Conservation (phyloP, 2,888 invertebrate genomes). For the Callinectes sapidus region DNA sequence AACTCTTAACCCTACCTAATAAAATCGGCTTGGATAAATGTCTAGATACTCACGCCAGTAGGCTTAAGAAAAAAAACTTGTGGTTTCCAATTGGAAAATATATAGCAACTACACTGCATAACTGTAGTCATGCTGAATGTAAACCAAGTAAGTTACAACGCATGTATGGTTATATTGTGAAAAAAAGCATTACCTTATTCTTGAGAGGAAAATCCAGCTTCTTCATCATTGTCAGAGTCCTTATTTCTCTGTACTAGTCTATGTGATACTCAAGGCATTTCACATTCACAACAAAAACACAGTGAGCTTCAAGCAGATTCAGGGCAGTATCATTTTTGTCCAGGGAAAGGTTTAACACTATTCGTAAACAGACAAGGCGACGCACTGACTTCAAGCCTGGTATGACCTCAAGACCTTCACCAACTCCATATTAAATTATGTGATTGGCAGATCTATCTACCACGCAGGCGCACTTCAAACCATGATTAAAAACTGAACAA, state of each 20-base stretch:
- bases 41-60: no score
- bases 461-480: background rate
- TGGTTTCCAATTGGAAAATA: no score
- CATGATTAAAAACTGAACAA: background rate
- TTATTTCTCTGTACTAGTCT: background rate
- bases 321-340: background rate
- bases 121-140: no score
- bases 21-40: no score
- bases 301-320: background rate
- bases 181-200: no score
- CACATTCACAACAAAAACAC: background rate
- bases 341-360: background rate
- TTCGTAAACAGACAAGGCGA: background rate
- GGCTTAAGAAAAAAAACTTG: no score
- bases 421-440: background rate
- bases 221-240: background rate
- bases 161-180: slow-evolving; percentile 14
- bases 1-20: no score
- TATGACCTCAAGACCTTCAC: no score
- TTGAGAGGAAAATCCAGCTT: no score
- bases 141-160: no score
- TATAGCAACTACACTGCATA: no score
- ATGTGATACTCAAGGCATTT: background rate
- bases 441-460: background rate
- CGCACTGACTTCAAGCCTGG: background rate